Percentiles rank a stretch among this genome's conserved stretches.
phyloP scores from a whole-genome alignment of 1,140 invertebrate genomes.

The Archivesica marissinica region DNA sequence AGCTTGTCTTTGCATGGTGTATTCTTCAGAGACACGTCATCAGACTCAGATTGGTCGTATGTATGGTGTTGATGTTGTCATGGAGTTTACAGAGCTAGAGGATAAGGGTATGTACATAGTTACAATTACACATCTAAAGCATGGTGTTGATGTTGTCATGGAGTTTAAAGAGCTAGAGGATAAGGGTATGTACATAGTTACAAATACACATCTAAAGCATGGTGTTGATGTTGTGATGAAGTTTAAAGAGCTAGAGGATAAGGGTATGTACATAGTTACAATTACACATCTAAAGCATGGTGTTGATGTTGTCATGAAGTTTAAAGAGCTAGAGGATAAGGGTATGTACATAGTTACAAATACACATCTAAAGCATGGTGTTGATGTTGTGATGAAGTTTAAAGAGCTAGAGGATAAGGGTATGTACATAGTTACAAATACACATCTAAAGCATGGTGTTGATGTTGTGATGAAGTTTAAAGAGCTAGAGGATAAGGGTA shows the following conservation, averaged over 20 bases:
- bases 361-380: no score
- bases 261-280: neutral
- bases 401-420: conserved; percentile 10
- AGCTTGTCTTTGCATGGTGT: no score
- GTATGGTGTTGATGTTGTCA: conserved; percentile 28
- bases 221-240: conserved; percentile 29
- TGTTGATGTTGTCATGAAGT: conserved; percentile 25
- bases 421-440: neutral
- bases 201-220: no score
- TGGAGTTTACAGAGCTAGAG: conserved; percentile 37
- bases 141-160: conserved; percentile 25
- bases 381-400: conserved; percentile 30
- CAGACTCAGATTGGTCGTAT: neutral
- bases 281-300: no score
- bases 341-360: neutral
- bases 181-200: neutral
- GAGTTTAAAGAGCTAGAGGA: conserved; percentile 34
- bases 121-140: no score
- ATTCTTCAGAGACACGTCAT: conserved; percentile 39
- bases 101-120: neutral
- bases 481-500: conserved; percentile 7
- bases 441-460: no score
- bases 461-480: conserved; percentile 25
- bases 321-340: conserved; percentile 14
- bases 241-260: conserved; percentile 22